phyloP scores from a whole-genome alignment of 2,113 vertebrate genomes.

The Gorsachius goisagi region DNA sequence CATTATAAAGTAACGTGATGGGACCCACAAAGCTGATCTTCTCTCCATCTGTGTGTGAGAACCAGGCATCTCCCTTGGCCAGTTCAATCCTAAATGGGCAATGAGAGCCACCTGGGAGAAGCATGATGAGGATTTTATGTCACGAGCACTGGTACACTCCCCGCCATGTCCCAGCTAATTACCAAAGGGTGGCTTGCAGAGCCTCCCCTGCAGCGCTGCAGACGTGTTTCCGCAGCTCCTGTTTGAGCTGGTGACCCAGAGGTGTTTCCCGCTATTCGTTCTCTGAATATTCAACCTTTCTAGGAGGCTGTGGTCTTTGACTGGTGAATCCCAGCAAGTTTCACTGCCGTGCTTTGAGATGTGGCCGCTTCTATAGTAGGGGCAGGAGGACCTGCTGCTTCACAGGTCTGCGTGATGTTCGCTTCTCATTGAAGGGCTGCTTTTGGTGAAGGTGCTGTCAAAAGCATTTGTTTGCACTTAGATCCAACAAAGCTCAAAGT shows the following conservation, averaged over 20 bases:
- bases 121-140: background rate
- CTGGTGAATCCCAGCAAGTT: background rate
- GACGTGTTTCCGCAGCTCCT: background rate
- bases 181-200: background rate
- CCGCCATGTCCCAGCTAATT: background rate
- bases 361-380: background rate
- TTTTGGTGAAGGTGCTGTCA: background rate
- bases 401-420: background rate
- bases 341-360: rapidly evolving
- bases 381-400: background rate
- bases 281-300: background rate
- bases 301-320: background rate
- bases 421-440: background rate
- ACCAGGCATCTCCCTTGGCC: background rate
- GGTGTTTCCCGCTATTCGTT: background rate
- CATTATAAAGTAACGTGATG: background rate
- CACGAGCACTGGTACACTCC: background rate
- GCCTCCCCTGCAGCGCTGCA: background rate
- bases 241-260: background rate
- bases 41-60: background rate
- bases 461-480: background rate
- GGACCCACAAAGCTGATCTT: background rate
- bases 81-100: background rate
- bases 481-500: background rate
- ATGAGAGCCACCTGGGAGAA: background rate